phyloP scores from a whole-genome alignment of 2,888 invertebrate species.

The Philopedon plagiatum region DNA sequence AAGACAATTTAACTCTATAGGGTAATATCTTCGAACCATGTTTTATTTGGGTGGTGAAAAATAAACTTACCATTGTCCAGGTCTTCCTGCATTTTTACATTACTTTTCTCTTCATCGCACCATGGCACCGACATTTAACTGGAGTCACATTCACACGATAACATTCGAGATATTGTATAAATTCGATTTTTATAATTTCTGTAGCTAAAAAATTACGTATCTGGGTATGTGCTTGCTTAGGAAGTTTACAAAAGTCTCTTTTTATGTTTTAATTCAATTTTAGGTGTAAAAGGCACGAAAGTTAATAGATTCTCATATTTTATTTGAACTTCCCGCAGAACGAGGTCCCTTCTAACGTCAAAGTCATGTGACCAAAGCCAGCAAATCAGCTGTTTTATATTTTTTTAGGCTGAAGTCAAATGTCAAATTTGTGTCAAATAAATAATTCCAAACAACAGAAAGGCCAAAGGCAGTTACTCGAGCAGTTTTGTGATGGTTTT shows the following conservation, averaged over 20 bases:
- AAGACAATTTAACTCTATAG: neutral
- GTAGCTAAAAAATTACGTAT: neutral
- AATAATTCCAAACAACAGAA: conserved; percentile 13
- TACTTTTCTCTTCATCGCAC: conserved; percentile 17
- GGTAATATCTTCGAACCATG: neutral
- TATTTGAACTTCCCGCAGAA: neutral
- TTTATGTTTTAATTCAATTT: neutral
- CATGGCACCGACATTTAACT: conserved; percentile 3
- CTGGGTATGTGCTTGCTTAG: neutral
- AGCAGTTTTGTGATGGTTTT: neutral
- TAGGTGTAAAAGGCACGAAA: neutral
- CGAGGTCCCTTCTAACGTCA: neutral
- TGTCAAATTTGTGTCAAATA: conserved; percentile 10
- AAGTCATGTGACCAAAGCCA: neutral
- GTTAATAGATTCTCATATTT: neutral
- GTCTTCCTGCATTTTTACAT: conserved; percentile 61
- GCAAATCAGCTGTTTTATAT: conserved; percentile 11
- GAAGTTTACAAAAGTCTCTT: neutral
- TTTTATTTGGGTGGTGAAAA: neutral
- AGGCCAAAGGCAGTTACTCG: neutral
- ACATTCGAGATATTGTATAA: neutral
- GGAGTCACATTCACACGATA: conserved; percentile 1
- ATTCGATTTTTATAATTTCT: neutral
- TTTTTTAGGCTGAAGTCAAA: conserved; percentile 2
- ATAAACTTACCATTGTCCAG: conserved; percentile 60